Evolutionary conservation across 1,140 invertebrate genomes (phyloP), one percentile per base, ranked within the genome.

Genomic region (Ceratosolen fusciceps): DNA sequence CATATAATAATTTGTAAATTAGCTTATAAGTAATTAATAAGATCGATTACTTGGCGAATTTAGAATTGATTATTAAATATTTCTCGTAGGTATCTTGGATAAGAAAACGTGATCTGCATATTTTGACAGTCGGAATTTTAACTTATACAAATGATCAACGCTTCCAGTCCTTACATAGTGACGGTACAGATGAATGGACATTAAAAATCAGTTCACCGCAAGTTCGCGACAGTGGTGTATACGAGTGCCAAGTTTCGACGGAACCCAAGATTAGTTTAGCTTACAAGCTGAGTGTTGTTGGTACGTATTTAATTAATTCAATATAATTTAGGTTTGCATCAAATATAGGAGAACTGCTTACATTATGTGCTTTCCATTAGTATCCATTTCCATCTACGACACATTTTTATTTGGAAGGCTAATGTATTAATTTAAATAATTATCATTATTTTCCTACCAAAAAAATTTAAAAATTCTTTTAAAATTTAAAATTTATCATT

Each of bases 141-240:
- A 94, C 94, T 0, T 95, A 95, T 88, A 95, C 94, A 26, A 95
- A 93, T 83, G 95, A 95, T 84, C 93, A 94, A 70, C 91, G 95
- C 12, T 95, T 95, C 85, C 93, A 94, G 74, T 95, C 95, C 10
- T 88, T 96, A 19, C 96, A 97, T 86, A 93, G 94, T 24, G 95
- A 96, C 84, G 94, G 94, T 10, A 95, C 94, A n/a, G 95, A 97
- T 85, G 95, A 96, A 86, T 97, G 96, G 96, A 96, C 95, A 26
- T 86, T 97, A 75, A 93, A 95, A 82, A 94, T 97, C 62, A 94
- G 93, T 47, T 95, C 95, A 19, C 94, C 95, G 0, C 95, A 96
- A 86, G 92, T 94, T 0, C 89, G 95, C 12, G 96, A 97, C 88
- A 91, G 91, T 29, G 93, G 92, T 12, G 93, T 93, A 4, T 97